These are phyloP conservation scores for Mystacornis crossleyi DNA, from an alignment of 2,113 vertebrate genomes.

Conservation along the genomic window DNA sequence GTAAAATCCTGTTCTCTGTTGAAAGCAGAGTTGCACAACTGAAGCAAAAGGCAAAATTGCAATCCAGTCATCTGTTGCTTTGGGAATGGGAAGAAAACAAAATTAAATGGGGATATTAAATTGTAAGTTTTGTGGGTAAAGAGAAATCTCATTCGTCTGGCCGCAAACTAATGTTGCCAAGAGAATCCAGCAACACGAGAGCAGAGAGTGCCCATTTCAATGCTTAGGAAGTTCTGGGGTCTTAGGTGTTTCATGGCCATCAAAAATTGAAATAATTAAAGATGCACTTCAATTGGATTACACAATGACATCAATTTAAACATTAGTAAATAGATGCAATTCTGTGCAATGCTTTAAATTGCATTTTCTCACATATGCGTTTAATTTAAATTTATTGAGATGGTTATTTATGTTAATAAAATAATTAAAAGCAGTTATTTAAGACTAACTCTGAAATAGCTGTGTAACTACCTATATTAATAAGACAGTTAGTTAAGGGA, in stretches of 20 bases:
- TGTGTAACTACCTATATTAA: conserved; percentile 77
- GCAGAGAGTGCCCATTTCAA: neutral
- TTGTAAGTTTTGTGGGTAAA: neutral
- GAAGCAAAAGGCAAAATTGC: neutral
- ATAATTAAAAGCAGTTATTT: conserved; percentile 77
- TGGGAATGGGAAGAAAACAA: neutral
- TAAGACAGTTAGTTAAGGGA: conserved; percentile 75
- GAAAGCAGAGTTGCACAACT: neutral
- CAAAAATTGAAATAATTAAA: conserved; percentile 29
- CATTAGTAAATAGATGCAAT: conserved; percentile 66
- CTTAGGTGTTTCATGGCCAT: neutral
- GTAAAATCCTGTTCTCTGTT: neutral
- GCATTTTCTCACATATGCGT: conserved; percentile 45
- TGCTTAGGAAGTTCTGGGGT: neutral
- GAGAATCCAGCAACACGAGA: neutral
- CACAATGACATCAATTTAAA: conserved; percentile 52
- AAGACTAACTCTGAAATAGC: conserved; percentile 73
- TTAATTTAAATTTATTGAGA: conserved; percentile 74
- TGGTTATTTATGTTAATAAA: conserved; percentile 76
- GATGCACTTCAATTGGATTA: conserved; percentile 42
- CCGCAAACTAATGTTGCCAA: neutral
- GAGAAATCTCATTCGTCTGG: neutral
- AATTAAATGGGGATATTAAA: neutral
- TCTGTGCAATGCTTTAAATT: conserved; percentile 65
- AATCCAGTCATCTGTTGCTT: conserved; percentile 19